Evolutionary conservation across 2,888 invertebrate species (phyloP), one percentile per base, ranked within the genome.

Genomic region (Barypeithes pellucidus): DNA sequence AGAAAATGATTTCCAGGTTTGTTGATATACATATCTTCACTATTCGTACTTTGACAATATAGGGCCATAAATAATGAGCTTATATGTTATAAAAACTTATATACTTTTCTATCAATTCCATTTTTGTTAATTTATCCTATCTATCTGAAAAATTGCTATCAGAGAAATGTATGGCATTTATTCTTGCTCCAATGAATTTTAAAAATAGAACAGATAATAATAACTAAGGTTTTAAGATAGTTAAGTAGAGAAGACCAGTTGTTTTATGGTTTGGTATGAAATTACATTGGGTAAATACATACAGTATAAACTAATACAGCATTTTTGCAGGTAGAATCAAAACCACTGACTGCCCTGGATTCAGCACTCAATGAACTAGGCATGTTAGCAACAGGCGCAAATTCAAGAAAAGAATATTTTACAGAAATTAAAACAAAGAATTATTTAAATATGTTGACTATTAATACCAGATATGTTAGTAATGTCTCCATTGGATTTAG

Each of bases 401-500:
- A 90, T 80, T 89, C 90, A 29, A 87, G 89, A 33, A 87, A 88
- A 74, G 89, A 90, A 61, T 90, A 89, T 82, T 84, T 90, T 76
- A 87, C 85, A 67, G 90, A 90, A 80, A 86, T 89, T 36, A 79
- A 79, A 57, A 80, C 80, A 65, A 82, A 81, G 62, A 79, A 80
- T 57, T 81, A 83, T 65, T 86, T 87, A 79, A 88, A 89, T 67
- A 86, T 90, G 78, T 72, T 85, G 4, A 82, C 80, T 29, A 84
- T 85, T 57, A 90, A 90, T 81, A 89, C 90, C 65, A 87, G 89
- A 75, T 90, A 89, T 82, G 90, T 90, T 36, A 90, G 90, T 63
- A 90, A 90, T 80, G 90, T 90, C 68, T 89, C 90, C 16, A 89
- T 90, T 77, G 90, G 90, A 7, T 89, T 89, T 81, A 71, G 77